Evolutionary conservation across 2,888 invertebrate genomes (phyloP), one percentile per base, ranked within the genome.

Genomic region (Phragmatobia fuliginosa): DNA sequence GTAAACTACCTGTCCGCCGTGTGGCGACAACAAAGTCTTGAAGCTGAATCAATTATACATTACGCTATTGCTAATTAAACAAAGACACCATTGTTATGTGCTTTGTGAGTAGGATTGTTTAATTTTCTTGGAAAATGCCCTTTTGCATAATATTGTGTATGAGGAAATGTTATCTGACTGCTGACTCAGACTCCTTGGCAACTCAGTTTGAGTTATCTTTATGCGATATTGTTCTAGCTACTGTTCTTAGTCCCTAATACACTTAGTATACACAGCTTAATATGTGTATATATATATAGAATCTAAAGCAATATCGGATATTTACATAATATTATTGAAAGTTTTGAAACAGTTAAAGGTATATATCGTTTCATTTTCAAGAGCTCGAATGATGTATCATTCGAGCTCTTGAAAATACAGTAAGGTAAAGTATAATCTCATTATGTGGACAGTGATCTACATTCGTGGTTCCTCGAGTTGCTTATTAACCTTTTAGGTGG

Each of bases 401-500:
- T 52, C 16, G 28, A 52, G 25, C 25, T 25, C 14, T 52, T 52
- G 25, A 52, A 52, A 25, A 25, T 28, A 56, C 28, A 56, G 56
- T 56, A 16, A 7, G 49, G 49, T 49, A n/a, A n/a, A 28, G 56
- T 28, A 28, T 56, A 56, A 63, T 63, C 25, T 61, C 38, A 61
- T 41, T 32, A 63, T 49, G 25, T 38, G 38, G 38, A 41, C 38
- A 33, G 62, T 41, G 28, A 58, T 56, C 68, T 31, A 68, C 62
- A 41, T 60, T 11, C 38, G 36, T 25, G 14, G 33, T 45, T 68
- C 68, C 45, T 21, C 62, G 33, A 68, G 45, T 59, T 11, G 36
- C 63, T 62, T 63, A 68, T 63, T 63, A 45, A 68, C 63, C 59
- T 68, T 59, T 33, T 25, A 52, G 62, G 62, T 63, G 45, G 63